A percentile compares a stretch with the other conserved stretches of the same genome.
Conservation (phyloP, 1,140 invertebrate genomes). For the Macrocentrus cingulum region DNA sequence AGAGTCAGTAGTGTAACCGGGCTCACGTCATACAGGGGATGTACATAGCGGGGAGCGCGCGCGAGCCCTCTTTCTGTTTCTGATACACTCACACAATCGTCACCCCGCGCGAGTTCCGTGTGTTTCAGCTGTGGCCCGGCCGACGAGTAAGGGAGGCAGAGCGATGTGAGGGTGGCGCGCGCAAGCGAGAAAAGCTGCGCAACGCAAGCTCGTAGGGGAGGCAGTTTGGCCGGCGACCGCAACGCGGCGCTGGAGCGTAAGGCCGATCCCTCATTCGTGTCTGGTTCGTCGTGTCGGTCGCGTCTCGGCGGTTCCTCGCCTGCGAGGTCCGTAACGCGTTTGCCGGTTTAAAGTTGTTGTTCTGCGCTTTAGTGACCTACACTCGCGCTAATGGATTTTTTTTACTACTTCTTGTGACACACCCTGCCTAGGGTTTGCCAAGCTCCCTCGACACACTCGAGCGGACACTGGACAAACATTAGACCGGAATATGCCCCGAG, state of each 20-base stretch:
- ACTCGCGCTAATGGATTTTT: too few relatives aligned
- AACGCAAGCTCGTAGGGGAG: conserved; percentile 4
- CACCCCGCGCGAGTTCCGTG: background rate
- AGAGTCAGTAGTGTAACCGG: too few relatives aligned
- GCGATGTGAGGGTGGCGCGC: background rate
- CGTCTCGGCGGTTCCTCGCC: conserved; percentile 23
- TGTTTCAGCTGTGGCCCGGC: conserved; percentile 13
- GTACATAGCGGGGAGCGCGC: background rate
- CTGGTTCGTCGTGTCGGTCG: conserved; percentile 31
- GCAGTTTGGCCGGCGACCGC: conserved; percentile 38
- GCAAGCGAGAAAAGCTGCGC: conserved; percentile 8
- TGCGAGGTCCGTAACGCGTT: background rate
- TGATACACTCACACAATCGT: conserved; percentile 2
- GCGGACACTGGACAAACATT: background rate
- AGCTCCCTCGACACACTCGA: background rate
- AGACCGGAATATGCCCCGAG: conserved; percentile 20
- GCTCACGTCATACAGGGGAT: background rate
- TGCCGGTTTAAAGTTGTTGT: background rate
- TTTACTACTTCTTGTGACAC: background rate
- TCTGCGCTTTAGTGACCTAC: too few relatives aligned
- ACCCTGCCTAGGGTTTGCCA: too few relatives aligned
- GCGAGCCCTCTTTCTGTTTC: background rate
- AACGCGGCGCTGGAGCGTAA: conserved; percentile 48
- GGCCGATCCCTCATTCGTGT: conserved; percentile 49
- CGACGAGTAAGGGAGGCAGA: background rate